Conservation (phyloP, 2,113 vertebrate genomes). For the Dolichotis patagonum region DNA sequence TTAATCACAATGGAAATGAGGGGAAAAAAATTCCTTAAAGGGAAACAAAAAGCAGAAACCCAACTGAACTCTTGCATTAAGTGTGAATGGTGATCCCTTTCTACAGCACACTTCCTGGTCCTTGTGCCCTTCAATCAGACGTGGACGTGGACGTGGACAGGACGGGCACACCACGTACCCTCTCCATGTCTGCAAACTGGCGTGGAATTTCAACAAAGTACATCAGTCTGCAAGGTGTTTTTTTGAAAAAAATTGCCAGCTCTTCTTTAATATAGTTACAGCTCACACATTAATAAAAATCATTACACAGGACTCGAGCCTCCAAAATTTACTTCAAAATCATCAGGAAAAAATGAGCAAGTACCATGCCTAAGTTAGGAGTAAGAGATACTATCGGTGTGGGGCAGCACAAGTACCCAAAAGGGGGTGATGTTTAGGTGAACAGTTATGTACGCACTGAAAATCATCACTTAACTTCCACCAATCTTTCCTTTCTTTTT, state of each 20-base stretch:
- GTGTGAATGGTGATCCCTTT: neutral
- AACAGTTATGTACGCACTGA: neutral
- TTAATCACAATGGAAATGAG: neutral
- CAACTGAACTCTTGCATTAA: neutral
- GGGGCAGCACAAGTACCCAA: neutral
- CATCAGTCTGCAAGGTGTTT: neutral
- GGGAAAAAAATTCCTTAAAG: neutral
- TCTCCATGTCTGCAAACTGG: neutral
- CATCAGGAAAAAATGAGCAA: neutral
- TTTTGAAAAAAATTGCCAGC: neutral
- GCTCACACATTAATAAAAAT: neutral
- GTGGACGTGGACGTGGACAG: neutral
- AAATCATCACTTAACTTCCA: neutral
- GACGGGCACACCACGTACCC: neutral
- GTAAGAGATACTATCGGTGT: no score
- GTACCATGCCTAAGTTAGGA: neutral
- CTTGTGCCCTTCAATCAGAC: neutral
- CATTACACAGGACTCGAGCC: neutral
- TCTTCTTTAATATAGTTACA: neutral
- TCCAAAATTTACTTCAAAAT: neutral
- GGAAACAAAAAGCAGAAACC: neutral
- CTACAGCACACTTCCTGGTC: neutral
- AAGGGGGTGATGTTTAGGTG: neutral
- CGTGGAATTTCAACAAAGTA: neutral
- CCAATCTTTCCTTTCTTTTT: neutral